Evolutionary conservation across 2,888 invertebrate species (phyloP).

Genomic region (Epistrophe eligans): DNA sequence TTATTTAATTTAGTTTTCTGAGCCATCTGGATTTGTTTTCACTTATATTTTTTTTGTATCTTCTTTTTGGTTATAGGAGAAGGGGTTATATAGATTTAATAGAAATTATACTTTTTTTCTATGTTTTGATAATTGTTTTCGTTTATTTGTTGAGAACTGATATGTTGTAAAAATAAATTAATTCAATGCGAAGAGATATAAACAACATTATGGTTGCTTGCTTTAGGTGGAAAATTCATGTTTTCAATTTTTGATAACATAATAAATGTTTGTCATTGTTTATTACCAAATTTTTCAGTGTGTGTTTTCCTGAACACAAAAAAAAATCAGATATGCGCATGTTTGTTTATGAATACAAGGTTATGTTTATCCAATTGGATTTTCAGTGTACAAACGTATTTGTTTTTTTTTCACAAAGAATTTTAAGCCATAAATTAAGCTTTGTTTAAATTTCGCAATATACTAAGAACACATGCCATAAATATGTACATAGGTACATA

Average conservation of each 20-base stretch:
- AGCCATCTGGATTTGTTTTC: conserved; percentile 53
- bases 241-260: conserved; percentile 1
- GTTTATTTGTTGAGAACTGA: conserved; percentile 9
- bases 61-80: background rate
- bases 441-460: background rate
- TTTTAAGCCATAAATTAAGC: conserved; percentile 2
- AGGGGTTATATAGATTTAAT: background rate
- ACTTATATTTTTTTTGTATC: background rate
- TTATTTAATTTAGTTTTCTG: background rate
- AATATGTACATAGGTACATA: background rate
- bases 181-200: background rate
- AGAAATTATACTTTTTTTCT: background rate
- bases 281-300: background rate
- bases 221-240: background rate
- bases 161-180: background rate
- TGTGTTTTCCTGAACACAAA: background rate
- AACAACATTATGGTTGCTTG: background rate
- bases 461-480: background rate
- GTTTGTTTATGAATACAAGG: conserved; percentile 17
- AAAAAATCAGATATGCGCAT: conserved; percentile 3
- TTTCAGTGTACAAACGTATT: background rate
- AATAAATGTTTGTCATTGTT: conserved; percentile 17
- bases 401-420: background rate
- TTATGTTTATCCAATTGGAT: conserved; percentile 11
- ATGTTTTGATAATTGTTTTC: background rate